A percentile compares a stretch with the other conserved stretches of the same genome.
These are phyloP conservation scores for Tenualosa thibaudeaui DNA, from an alignment of 2,797 vertebrate genomes.

Conservation along the genomic window DNA sequence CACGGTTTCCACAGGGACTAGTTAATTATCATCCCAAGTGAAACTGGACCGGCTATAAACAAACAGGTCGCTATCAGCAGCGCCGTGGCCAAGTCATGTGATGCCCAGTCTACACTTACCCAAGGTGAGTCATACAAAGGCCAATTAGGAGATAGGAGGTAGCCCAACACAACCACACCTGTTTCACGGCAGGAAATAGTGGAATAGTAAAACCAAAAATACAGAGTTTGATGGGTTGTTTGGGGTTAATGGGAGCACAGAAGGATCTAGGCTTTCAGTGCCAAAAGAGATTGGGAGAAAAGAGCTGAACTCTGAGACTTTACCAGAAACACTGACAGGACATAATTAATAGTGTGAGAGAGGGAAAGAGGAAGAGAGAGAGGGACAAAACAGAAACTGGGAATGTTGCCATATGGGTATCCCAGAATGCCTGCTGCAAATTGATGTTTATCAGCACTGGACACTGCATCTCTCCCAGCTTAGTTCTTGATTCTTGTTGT, in stretches of 20 bases:
- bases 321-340: not conserved
- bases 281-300: not conserved
- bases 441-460: not conserved
- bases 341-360: not conserved
- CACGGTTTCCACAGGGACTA: slow-evolving; percentile 50
- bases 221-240: not conserved
- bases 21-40: slow-evolving; percentile 78
- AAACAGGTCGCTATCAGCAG: slow-evolving; percentile 66
- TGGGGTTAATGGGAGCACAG: not conserved
- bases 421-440: not conserved
- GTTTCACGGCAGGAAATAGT: not conserved
- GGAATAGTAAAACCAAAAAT: not conserved
- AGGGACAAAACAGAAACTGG: not conserved
- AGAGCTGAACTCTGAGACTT: not conserved
- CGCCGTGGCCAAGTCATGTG: slow-evolving; percentile 61
- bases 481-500: not conserved
- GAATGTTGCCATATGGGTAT: not conserved
- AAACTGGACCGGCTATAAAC: slow-evolving; percentile 69
- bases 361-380: not conserved
- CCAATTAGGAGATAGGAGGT: slow-evolving; percentile 19
- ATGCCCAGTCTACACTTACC: slow-evolving; percentile 31
- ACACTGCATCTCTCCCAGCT: not conserved
- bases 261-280: not conserved
- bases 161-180: not conserved
- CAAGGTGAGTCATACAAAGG: slow-evolving; percentile 17